These are phyloP conservation scores for Megalurothrips usitatus DNA, from an alignment of 2,888 invertebrate genomes.

Conservation along the genomic window DNA sequence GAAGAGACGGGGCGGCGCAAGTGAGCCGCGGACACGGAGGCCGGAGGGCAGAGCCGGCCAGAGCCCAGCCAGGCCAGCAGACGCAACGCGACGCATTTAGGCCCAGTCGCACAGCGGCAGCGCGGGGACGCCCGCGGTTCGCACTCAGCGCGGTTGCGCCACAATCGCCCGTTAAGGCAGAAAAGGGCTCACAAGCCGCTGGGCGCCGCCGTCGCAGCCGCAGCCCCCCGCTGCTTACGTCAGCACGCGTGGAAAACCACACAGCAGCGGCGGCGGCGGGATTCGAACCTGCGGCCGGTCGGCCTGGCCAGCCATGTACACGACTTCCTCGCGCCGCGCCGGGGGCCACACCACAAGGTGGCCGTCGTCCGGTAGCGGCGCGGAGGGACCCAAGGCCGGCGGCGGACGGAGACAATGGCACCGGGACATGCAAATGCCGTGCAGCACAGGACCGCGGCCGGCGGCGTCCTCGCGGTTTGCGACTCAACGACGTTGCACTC, in stretches of 20 bases:
- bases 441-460: too few relatives aligned
- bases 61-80: background rate
- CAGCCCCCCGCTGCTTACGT: background rate
- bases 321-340: background rate
- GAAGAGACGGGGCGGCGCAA: background rate
- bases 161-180: constrained; percentile 34
- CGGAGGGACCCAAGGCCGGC: background rate
- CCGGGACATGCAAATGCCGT: constrained; percentile 3
- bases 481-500: background rate
- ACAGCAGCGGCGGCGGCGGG: constrained; percentile 37
- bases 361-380: background rate
- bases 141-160: constrained; percentile 7
- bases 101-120: background rate
- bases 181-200: constrained; percentile 37
- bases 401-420: background rate
- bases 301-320: background rate
- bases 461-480: too few relatives aligned
- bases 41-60: background rate
- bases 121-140: background rate
- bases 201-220: background rate
- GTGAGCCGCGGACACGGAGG: background rate
- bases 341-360: too few relatives aligned
- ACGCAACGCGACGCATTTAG: too few relatives aligned
- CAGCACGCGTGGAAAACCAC: too few relatives aligned
- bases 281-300: background rate